Evolutionary conservation across 53 echinoderm and acorn worm genomes (phyloP).

Genomic region (Astropecten irregularis): DNA sequence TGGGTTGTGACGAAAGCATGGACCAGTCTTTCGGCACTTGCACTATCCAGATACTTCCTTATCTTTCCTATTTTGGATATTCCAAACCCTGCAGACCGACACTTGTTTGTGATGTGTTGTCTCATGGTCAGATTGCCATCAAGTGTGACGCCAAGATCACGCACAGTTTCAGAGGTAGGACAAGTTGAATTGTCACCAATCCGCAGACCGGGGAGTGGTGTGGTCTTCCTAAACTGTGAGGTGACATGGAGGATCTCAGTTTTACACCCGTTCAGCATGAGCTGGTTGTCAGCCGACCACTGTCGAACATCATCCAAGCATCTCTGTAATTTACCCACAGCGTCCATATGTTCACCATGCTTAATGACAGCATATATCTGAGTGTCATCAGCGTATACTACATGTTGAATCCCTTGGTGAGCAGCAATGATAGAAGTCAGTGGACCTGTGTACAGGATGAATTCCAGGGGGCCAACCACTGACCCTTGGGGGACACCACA

Average conservation of each 20-base stretch:
- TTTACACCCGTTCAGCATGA: background rate
- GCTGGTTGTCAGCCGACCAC: too few species aligned
- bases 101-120: background rate
- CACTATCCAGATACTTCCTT: background rate
- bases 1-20: constrained; percentile 31
- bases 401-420: background rate
- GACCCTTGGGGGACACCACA: constrained; percentile 23
- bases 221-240: background rate
- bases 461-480: too few species aligned
- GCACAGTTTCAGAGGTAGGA: background rate
- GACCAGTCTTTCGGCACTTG: constrained; percentile 7
- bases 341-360: background rate
- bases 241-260: background rate
- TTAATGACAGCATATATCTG: too few species aligned
- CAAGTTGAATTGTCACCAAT: background rate
- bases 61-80: constrained; percentile 30
- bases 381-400: too few species aligned
- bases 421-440: too few species aligned
- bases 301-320: background rate
- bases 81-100: background rate
- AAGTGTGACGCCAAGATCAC: constrained; percentile 9
- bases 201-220: background rate
- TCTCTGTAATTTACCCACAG: background rate
- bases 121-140: background rate
- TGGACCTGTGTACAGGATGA: too few species aligned